A percentile compares a stretch with the other conserved stretches of the same genome.
Evolutionary conservation across 2,113 vertebrate species (phyloP).

Genomic region (Phocoena sinus): DNA sequence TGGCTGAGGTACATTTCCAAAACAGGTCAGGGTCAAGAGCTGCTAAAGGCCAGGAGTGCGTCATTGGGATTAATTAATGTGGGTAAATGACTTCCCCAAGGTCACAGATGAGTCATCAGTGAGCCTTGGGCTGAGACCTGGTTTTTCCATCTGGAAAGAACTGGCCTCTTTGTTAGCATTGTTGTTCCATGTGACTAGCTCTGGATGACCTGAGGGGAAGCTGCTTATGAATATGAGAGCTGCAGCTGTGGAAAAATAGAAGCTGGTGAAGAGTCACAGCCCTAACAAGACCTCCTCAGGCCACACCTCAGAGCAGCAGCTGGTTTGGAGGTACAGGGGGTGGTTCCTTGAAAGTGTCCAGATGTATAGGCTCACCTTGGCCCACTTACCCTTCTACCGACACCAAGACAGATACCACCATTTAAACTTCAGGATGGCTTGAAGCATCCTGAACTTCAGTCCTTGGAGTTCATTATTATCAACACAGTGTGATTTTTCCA

Average conservation of each 20-base stretch:
- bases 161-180: neutral
- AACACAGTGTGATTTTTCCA: neutral
- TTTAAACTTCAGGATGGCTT: neutral
- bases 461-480: neutral
- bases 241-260: neutral
- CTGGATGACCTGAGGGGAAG: neutral
- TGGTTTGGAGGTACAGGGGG: neutral
- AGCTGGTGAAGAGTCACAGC: neutral
- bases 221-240: neutral
- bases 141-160: neutral
- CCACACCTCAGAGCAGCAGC: neutral
- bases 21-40: neutral
- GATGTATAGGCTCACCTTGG: neutral
- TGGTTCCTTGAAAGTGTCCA: neutral
- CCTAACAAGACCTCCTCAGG: neutral
- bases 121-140: neutral
- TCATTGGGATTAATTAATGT: neutral
- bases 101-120: neutral
- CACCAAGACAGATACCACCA: neutral
- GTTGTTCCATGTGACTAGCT: neutral
- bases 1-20: neutral
- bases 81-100: neutral
- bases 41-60: neutral
- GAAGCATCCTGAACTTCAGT: too few relatives aligned
- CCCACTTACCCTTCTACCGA: neutral